phyloP scores from a whole-genome alignment of 2,888 invertebrate genomes.

The Subacronicta megacephala region DNA sequence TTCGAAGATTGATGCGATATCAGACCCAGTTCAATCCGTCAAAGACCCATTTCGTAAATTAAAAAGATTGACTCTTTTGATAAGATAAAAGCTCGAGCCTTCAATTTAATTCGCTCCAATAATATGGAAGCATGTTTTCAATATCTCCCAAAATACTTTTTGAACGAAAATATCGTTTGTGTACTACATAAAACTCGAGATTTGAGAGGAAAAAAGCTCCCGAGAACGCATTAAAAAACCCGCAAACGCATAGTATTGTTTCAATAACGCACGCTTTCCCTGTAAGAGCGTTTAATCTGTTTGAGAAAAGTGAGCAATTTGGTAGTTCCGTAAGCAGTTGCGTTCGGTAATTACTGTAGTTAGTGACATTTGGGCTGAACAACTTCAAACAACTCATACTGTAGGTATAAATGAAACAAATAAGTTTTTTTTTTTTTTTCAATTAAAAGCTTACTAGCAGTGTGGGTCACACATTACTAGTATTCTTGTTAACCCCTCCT shows the following conservation, averaged over 20 bases:
- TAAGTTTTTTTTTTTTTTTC: too few relatives aligned
- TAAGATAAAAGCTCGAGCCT: conserved; percentile 20
- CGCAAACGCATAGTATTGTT: conserved; percentile 36
- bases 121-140: conserved; percentile 24
- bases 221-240: conserved; percentile 44
- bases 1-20: conserved; percentile 14
- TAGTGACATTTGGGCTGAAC: conserved; percentile 21
- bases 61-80: conserved; percentile 37
- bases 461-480: too few relatives aligned
- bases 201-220: conserved; percentile 25
- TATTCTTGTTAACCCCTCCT: too few relatives aligned
- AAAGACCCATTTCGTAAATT: conserved; percentile 19
- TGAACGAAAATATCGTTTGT: conserved; percentile 26
- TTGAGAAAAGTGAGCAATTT: conserved; percentile 60
- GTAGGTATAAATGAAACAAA: too few relatives aligned
- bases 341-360: conserved; percentile 6
- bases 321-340: too few relatives aligned
- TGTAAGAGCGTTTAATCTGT: conserved; percentile 34
- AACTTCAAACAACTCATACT: conserved; percentile 13
- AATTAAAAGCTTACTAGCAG: too few relatives aligned
- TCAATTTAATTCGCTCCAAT: conserved; percentile 34
- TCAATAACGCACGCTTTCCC: conserved; percentile 45
- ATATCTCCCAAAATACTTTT: conserved; percentile 24
- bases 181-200: conserved; percentile 27
- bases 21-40: conserved; percentile 16